phyloP scores from a whole-genome alignment of 1,140 invertebrate genomes.

The Lineus longissimus region DNA sequence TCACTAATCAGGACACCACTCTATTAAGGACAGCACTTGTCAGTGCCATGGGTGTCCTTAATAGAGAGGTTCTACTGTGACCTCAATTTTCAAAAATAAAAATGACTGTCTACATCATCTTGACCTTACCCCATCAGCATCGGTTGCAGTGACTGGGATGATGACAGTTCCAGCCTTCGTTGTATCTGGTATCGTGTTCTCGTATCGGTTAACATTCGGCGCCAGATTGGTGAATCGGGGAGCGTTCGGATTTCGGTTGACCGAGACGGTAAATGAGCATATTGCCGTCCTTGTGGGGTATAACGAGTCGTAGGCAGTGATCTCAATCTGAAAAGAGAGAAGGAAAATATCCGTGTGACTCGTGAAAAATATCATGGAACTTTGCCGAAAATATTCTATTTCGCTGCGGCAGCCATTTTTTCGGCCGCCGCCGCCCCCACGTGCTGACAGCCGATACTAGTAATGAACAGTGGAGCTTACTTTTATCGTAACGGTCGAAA shows the following conservation, averaged over 20 bases:
- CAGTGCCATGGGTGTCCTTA: no score
- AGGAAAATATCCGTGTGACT: background rate
- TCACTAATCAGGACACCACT: no score
- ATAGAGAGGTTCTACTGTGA: no score
- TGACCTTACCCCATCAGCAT: slow-evolving; percentile 60
- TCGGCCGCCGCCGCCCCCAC: no score
- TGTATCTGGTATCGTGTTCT: slow-evolving; percentile 33
- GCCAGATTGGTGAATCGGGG: slow-evolving; percentile 65
- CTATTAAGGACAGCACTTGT: no score
- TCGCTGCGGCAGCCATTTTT: no score
- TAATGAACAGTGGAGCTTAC: no score
- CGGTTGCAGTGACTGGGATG: slow-evolving; percentile 28
- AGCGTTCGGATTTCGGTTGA: slow-evolving; percentile 70
- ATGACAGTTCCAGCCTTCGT: slow-evolving; percentile 26
- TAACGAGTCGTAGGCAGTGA: slow-evolving; percentile 80
- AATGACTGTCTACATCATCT: no score
- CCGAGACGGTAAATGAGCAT: slow-evolving; percentile 74
- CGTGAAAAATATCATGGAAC: background rate
- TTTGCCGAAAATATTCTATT: no score
- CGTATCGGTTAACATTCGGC: slow-evolving; percentile 36
- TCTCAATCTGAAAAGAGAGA: slow-evolving; percentile 59
- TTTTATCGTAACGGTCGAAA: no score
- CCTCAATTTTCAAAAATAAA: no score
- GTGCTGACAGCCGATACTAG: no score
- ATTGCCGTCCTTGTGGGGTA: slow-evolving; percentile 78